Evolutionary conservation across 2,888 invertebrate genomes (phyloP), one percentile per base, ranked within the genome.

Genomic region (Diarsia rubi): DNA sequence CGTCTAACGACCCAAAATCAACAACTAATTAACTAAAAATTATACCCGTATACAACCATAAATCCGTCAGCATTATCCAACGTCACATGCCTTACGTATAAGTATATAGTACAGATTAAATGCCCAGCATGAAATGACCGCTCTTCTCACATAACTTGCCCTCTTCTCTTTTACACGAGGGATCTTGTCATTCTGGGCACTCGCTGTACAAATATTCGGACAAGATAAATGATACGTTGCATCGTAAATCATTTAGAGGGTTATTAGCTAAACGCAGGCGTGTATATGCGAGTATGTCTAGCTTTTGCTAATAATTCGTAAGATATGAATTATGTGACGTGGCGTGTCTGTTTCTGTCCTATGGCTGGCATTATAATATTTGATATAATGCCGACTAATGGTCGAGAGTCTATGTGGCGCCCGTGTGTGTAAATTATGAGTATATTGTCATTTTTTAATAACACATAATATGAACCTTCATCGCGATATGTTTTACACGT

Each of bases 191-290:
- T 6, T 5, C 8, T 37, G 37, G 37, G 37, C 8, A 37, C 5
- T 37, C 8, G 8, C 8, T 8, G 52, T 60, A 69, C 62, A 47
- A 24, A 62, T 62, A 24, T 44, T 45, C 64, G 63, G 59, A 70
- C 62, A 69, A 73, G 84, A 84, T 77, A 70, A 70, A 82, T 49
- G 77, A 63, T 11, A 47, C 47, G 69, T 62, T 76, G 57, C 70
- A 69, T 73, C 72, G 77, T 82, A 81, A 77, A 82, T 82, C 84
- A 71, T 84, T 73, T 65, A 62, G 66, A 44, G 84, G 75, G 67
- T 69, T 80, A 82, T 78, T 74, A 68, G 62, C 24, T 60, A 44
- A 63, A 66, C 81, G 57, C 68, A 27, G 42, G 72, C 72, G 81
- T 69, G 68, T 82, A 65, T 42, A 65, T 42, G 21, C 57, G 71